A percentile compares a stretch with the other conserved stretches of the same genome.
Conservation (phyloP, 1,140 invertebrate species). For the Popillia japonica region DNA sequence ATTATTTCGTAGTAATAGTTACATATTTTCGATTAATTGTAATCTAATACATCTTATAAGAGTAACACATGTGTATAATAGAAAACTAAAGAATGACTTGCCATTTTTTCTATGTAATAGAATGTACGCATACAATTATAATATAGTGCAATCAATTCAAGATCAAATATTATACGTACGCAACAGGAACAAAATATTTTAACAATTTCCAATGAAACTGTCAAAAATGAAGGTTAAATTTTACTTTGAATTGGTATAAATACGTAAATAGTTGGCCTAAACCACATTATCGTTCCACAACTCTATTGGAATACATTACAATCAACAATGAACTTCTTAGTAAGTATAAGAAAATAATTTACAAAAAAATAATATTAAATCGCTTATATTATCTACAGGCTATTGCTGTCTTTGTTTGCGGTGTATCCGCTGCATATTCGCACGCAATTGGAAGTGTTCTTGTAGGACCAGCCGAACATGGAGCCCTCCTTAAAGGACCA, state of each 20-base stretch:
- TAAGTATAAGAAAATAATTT: background rate
- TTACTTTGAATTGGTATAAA: background rate
- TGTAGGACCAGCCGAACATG: constrained; percentile 53
- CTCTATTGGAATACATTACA: background rate
- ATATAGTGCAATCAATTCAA: background rate
- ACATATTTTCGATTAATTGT: too few relatives aligned
- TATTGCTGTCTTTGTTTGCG: constrained; percentile 3
- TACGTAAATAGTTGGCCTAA: background rate
- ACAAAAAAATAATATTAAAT: background rate
- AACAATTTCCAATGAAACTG: constrained; percentile 14
- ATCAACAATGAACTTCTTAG: constrained; percentile 18
- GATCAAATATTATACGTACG: background rate
- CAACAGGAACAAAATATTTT: constrained; percentile 25
- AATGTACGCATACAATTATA: background rate
- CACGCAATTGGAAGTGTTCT: constrained; percentile 29
- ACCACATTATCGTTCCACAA: background rate
- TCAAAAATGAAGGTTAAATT: constrained; percentile 19
- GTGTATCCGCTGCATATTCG: background rate
- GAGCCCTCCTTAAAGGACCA: constrained; percentile 48
- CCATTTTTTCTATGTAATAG: background rate
- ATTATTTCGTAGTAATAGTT: too few relatives aligned
- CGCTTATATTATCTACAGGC: background rate
- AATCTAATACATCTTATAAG: too few relatives aligned
- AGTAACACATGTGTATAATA: too few relatives aligned
- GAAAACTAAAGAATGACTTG: background rate